Conservation (phyloP, 2,888 invertebrate genomes). For the Hedya salicella region DNA sequence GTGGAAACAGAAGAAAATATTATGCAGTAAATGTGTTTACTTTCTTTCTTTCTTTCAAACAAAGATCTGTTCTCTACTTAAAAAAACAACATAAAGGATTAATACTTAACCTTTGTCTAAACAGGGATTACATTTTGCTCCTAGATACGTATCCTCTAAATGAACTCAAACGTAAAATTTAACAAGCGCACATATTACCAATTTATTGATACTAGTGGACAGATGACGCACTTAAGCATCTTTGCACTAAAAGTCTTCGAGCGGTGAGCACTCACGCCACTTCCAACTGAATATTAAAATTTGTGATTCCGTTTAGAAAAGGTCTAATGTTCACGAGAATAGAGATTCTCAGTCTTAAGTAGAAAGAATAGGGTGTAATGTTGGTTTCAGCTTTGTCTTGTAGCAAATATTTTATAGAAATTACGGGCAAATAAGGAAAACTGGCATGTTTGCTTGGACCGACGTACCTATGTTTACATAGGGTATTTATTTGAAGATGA, state of each 20-base stretch:
- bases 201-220: neutral
- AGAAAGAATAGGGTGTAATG: neutral
- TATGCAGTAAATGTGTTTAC: too few relatives aligned
- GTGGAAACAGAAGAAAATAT: too few relatives aligned
- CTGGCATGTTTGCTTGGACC: slow-evolving; percentile 15
- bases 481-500: slow-evolving; percentile 21
- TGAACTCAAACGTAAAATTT: neutral
- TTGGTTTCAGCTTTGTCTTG: neutral
- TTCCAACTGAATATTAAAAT: slow-evolving; percentile 5
- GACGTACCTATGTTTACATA: slow-evolving; percentile 8
- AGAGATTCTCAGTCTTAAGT: neutral
- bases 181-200: neutral
- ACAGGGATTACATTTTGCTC: too few relatives aligned
- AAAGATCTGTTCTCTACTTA: too few relatives aligned
- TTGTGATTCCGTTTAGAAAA: neutral
- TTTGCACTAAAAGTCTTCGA: neutral
- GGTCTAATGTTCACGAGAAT: too few relatives aligned
- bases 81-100: too few relatives aligned
- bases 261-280: neutral
- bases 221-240: neutral
- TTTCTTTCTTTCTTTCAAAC: too few relatives aligned
- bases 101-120: too few relatives aligned
- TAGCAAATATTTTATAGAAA: slow-evolving; percentile 19
- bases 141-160: too few relatives aligned
- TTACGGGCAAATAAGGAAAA: slow-evolving; percentile 25